These are phyloP conservation scores for Coracopsis vasa DNA, from an alignment of 2,113 vertebrate genomes.

Conservation along the genomic window DNA sequence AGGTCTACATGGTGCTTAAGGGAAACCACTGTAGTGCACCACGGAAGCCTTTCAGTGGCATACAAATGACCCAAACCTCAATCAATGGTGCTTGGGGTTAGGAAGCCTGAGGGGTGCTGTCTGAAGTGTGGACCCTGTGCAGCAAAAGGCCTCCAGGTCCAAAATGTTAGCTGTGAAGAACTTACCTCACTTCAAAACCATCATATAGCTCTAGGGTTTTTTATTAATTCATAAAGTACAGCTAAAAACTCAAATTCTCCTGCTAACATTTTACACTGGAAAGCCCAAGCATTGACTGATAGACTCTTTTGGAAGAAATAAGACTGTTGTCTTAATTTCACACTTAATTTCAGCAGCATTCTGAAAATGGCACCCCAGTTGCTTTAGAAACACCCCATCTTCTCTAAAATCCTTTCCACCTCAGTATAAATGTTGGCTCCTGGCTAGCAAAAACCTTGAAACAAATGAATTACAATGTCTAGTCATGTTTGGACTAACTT, in stretches of 20 bases:
- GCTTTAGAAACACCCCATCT: background rate
- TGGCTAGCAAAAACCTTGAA: background rate
- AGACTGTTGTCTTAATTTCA: background rate
- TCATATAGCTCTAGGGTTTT: background rate
- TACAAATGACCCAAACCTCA: slow-evolving; percentile 14
- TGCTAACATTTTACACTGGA: background rate
- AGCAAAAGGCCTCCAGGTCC: background rate
- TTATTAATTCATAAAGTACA: background rate
- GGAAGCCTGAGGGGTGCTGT: background rate
- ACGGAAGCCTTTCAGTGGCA: slow-evolving; percentile 4
- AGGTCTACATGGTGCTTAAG: background rate
- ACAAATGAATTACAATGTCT: slow-evolving; percentile 3
- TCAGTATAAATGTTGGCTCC: background rate
- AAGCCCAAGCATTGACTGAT: background rate
- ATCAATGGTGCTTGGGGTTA: background rate
- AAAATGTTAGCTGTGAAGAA: background rate
- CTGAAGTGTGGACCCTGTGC: background rate
- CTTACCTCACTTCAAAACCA: background rate
- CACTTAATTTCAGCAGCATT: background rate
- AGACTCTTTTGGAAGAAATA: background rate
- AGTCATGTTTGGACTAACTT: slow-evolving; percentile 30
- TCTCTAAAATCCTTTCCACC: background rate
- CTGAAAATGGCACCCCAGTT: background rate
- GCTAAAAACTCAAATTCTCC: background rate
- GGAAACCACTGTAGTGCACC: background rate